These are phyloP conservation scores for Capreolus pygargus DNA, from an alignment of 2,113 vertebrate species.

Conservation along the genomic window DNA sequence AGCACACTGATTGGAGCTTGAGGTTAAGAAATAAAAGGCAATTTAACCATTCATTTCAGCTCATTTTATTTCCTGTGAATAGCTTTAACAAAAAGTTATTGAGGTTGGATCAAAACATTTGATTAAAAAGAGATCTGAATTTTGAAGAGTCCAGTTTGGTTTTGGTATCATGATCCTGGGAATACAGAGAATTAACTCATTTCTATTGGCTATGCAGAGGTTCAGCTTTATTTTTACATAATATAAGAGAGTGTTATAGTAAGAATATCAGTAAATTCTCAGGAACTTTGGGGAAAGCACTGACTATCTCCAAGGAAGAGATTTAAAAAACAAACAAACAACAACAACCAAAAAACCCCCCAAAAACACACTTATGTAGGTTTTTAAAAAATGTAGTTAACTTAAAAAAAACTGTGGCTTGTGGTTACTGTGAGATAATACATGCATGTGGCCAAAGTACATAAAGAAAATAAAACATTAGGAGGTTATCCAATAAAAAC, in stretches of 20 bases:
- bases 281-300: background rate
- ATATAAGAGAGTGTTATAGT: background rate
- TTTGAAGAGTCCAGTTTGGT: constrained; percentile 16
- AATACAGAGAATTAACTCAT: constrained; percentile 16
- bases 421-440: background rate
- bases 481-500: background rate
- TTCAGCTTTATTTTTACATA: constrained; percentile 16
- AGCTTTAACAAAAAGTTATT: constrained; percentile 4
- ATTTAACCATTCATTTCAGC: background rate
- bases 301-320: background rate
- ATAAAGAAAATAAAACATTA: background rate
- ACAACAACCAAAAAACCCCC: background rate
- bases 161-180: background rate
- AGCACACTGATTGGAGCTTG: background rate
- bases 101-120: constrained; percentile 7
- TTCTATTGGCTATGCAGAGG: background rate
- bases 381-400: background rate
- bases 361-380: background rate
- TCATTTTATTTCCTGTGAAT: background rate
- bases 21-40: background rate
- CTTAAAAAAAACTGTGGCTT: background rate
- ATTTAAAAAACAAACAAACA: background rate
- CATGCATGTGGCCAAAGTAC: background rate
- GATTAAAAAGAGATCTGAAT: constrained; percentile 23
- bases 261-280: background rate